Evolutionary conservation across 2,888 invertebrate genomes (phyloP).

Genomic region (Lamproptera curius): DNA sequence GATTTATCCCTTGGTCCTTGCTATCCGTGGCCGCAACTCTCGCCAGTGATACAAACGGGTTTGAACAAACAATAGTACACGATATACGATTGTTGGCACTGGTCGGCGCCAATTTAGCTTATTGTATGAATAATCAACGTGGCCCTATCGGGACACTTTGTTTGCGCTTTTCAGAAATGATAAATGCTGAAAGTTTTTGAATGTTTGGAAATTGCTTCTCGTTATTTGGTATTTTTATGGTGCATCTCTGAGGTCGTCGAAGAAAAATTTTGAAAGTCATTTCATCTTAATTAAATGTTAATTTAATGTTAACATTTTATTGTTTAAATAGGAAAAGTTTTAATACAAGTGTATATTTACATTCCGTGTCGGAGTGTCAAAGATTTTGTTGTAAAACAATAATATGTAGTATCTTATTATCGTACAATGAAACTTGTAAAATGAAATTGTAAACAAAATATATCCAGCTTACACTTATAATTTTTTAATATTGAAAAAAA

Average conservation of each 20-base stretch:
- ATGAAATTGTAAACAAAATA: too few species aligned
- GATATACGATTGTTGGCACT: slow-evolving; percentile 15
- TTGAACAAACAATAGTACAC: slow-evolving; percentile 20
- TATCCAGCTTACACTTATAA: too few species aligned
- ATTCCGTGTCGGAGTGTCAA: too few species aligned
- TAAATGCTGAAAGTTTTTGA: background rate
- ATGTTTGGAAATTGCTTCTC: background rate
- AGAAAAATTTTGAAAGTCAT: background rate
- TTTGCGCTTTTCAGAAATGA: slow-evolving; percentile 1
- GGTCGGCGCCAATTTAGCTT: slow-evolving; percentile 21
- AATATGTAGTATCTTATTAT: too few species aligned
- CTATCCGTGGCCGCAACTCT: slow-evolving; percentile 13
- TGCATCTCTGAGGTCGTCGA: too few species aligned
- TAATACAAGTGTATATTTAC: background rate
- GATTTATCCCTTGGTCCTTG: slow-evolving; percentile 18
- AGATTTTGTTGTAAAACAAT: too few species aligned
- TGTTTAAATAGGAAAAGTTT: background rate
- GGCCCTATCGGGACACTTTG: slow-evolving; percentile 9
- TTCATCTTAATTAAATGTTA: background rate
- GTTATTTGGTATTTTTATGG: background rate
- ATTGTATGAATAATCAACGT: slow-evolving; percentile 17
- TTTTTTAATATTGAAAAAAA: too few species aligned
- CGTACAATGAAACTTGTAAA: too few species aligned
- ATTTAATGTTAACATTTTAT: background rate
- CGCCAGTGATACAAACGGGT: slow-evolving; percentile 18